phyloP scores from a whole-genome alignment of 2,888 invertebrate genomes.

The Aphidius colemani region DNA sequence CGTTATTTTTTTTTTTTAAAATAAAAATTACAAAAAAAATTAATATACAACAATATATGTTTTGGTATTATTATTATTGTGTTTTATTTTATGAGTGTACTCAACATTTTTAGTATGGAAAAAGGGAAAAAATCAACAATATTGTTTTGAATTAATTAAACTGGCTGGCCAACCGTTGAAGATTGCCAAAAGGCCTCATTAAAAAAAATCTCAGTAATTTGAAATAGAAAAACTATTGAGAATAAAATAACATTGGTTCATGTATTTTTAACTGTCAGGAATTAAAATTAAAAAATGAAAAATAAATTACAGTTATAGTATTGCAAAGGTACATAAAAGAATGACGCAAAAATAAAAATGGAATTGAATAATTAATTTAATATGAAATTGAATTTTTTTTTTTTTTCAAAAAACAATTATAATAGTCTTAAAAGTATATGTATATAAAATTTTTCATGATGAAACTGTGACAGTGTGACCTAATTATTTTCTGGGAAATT shows the following conservation, averaged over 20 bases:
- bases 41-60: no score
- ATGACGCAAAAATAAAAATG: not conserved
- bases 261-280: not conserved
- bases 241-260: not conserved
- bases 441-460: no score
- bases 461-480: not conserved
- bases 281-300: no score
- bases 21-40: no score
- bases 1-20: no score
- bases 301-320: no score
- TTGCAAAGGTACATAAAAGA: not conserved
- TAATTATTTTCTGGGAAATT: not conserved
- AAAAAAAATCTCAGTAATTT: not conserved
- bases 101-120: not conserved
- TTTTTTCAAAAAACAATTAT: not conserved
- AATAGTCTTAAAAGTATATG: no score
- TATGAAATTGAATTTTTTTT: not conserved
- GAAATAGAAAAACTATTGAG: not conserved
- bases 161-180: not conserved
- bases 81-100: not conserved
- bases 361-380: not conserved
- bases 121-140: not conserved
- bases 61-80: no score
- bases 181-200: conserved; percentile 18
- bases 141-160: conserved; percentile 12